Base-by-base conservation (phyloP, 2,113 vertebrate genomes). In the Pseudopipra pipra region DNA sequence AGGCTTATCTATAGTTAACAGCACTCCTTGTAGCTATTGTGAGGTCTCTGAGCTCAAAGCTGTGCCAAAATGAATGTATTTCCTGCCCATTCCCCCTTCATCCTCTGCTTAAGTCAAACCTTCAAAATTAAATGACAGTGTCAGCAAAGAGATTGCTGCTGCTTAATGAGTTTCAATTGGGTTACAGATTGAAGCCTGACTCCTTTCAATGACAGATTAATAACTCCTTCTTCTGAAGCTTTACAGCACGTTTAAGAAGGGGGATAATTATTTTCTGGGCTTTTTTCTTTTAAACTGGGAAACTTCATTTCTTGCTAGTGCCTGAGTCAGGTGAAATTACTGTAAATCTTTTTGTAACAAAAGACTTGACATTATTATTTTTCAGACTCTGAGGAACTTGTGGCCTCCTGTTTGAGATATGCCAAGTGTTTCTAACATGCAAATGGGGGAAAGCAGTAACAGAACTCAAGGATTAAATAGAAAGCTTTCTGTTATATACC, bases 181-280 rank as follows among this genome's bases (percentile, higher is more conserved):
- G 37, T 62, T 93, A 72, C 28, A 86, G 88, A 74, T 93, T 93
- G 90, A 92, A 94, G 75, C 37, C 63, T 72, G 31, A 79, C 67
- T 95, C 44, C 55, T 91, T 85, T 66, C 71, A 75, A 23, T 94
- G 94, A 88, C 92, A 88, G 55, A 73, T 55, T 96, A 95, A 96
- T 91, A 85, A 94, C 67, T 76, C 49, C 41, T 91, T 15, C 33
- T 71, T 75, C 74, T 94, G 84, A 79, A 82, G 87, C 41, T 76
- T 85, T 85, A 41, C n/a, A 49, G 55, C 33, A 55, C 0, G 0
- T 55, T 51, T 66, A 13, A 7, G 16, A 6, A 6, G 20, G 33
- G 37, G 11, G 4, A 37, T 85, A 91, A 77, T 87, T 73, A 66
- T 80, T 71, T 55, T 55, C 73, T 78, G 31, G 17, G 41, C 8